phyloP scores from a whole-genome alignment of 2,797 vertebrate genomes.

The Discoglossus pictus region DNA sequence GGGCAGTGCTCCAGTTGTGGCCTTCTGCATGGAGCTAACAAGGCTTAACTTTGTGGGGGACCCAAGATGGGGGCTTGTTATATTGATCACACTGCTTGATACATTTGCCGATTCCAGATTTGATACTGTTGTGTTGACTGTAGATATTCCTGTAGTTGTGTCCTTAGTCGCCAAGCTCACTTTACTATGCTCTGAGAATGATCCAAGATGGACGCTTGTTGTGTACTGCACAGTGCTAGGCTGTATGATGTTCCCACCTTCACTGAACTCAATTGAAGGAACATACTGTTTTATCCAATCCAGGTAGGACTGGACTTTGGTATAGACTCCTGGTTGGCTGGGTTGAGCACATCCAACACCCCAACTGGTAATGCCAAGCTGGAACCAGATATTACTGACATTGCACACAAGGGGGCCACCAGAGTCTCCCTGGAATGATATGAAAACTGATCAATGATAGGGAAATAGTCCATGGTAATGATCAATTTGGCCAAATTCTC shows the following conservation, averaged over 20 bases:
- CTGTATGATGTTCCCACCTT: not conserved
- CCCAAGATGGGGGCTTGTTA: too few species aligned
- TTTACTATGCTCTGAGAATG: not conserved
- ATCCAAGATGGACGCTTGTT: not conserved
- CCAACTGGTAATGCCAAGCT: conserved; percentile 79
- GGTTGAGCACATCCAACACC: conserved; percentile 68
- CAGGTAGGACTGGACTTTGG: conserved; percentile 53
- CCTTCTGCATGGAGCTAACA: too few species aligned
- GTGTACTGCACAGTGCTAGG: not conserved
- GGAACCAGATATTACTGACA: conserved; percentile 58
- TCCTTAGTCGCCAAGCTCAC: too few species aligned
- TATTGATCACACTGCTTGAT: too few species aligned
- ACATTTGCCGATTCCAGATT: too few species aligned
- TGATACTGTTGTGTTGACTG: too few species aligned
- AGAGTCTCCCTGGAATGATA: conserved; percentile 73
- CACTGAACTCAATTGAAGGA: not conserved
- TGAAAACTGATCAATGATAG: too few species aligned
- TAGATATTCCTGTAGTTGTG: too few species aligned
- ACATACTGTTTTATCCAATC: conserved; percentile 34
- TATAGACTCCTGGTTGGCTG: conserved; percentile 75
- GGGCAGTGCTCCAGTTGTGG: too few species aligned
- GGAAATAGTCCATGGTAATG: too few species aligned
- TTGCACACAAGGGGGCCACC: conserved; percentile 79
- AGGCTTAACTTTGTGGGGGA: too few species aligned
- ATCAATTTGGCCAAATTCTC: too few species aligned